Base-by-base conservation (phyloP, 2,888 invertebrate species). In the Muscina levida region DNA sequence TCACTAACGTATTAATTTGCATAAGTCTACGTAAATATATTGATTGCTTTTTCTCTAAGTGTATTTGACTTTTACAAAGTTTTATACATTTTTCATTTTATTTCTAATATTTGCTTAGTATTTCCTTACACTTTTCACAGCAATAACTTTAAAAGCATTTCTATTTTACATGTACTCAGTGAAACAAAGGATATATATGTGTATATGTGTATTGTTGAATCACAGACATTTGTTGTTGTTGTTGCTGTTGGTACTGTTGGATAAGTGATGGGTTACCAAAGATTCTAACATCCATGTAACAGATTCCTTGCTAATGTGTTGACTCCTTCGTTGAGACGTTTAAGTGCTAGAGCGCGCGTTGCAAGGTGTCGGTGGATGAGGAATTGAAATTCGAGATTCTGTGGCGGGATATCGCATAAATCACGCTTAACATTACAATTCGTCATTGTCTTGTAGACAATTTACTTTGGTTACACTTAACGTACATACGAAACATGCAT, bases 101-200 rank as follows among this genome's bases (percentile, higher is more conserved):
- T 59, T 59, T 59, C 3, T 37, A 39, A 39, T 57, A 39, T 59
- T 59, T 59, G 39, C 39, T 39, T 39, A 11, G 13, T 19, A 17
- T 10, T 39, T 39, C 39, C 19, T 39, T 39, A 59, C n/a, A 37
- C 17, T n/a, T 59, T 17, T 31, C 3, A 31, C 22, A 59, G 59
- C 59, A 59, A 59, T 59, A 59, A 59, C n/a, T 39, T 39, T 59
- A 59, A 59, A 39, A 59, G 59, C 59, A 59, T 59, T 51, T 39
- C 31, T 15, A 10, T 26, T 56, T 15, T 17, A 59, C 11, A 15
- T 39, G 17, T 39, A 5, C 59, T 39, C 31, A 31, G 31, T 31
- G 31, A 59, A 39, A 57, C 39, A 39, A 31, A 31, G 1, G n/a
- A 39, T 17, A 37, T 17, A 59, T 59, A 11, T 37, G 10, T 51